These are phyloP conservation scores for Ascaphus truei DNA, from an alignment of 2,113 vertebrate species.

Conservation along the genomic window DNA sequence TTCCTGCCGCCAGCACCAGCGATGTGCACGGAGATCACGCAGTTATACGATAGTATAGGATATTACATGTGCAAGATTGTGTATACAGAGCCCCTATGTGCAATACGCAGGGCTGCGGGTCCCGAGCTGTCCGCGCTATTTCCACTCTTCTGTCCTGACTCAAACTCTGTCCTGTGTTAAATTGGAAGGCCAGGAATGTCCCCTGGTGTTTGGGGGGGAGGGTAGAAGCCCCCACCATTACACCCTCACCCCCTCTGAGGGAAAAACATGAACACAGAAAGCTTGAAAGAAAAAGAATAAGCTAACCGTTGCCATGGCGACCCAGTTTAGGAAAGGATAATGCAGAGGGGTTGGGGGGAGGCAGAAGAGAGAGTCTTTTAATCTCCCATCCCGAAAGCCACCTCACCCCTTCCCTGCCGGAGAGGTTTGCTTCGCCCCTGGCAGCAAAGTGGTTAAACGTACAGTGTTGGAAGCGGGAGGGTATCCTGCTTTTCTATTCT, in stretches of 20 bases:
- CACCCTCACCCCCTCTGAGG: background rate
- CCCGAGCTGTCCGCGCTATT: too few species aligned
- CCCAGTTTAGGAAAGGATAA: slow-evolving; percentile 30
- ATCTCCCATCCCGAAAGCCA: background rate
- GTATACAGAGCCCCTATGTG: too few species aligned
- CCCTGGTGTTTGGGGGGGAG: background rate
- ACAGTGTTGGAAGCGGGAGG: too few species aligned
- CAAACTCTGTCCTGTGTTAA: background rate
- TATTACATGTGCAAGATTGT: too few species aligned
- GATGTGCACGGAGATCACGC: too few species aligned
- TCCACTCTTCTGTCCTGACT: background rate
- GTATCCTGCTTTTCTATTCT: too few species aligned
- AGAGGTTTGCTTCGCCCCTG: too few species aligned
- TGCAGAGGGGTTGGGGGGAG: slow-evolving; percentile 3
- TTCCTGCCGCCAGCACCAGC: too few species aligned
- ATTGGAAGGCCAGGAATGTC: slow-evolving; percentile 17
- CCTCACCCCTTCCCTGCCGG: background rate
- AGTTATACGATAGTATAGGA: too few species aligned
- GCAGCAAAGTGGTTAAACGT: too few species aligned
- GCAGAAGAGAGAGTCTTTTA: background rate
- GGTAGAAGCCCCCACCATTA: slow-evolving; percentile 8
- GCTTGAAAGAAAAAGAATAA: slow-evolving; percentile 21
- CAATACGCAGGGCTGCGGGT: too few species aligned
- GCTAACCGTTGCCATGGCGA: slow-evolving; percentile 31
- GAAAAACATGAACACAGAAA: slow-evolving; percentile 17